Evolutionary conservation across 2,113 vertebrate species (phyloP), one percentile per base, ranked within the genome.

Genomic region (Turnix velox): DNA sequence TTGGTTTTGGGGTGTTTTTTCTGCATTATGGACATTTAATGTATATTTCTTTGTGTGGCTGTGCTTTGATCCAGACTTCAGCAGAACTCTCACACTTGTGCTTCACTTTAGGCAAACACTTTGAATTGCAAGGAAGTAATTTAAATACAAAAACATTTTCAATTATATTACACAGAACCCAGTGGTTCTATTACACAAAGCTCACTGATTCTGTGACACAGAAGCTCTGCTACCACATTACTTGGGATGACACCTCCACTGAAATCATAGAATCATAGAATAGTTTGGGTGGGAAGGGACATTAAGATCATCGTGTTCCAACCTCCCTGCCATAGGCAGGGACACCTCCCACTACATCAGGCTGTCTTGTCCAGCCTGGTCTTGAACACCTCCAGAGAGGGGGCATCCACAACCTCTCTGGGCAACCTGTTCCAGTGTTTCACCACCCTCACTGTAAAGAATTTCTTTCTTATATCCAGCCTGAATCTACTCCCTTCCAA

Each of bases 51-150:
- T 7, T 40, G 13, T 18, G 2, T 55, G 10, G 4, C 9, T 87
- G 16, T 61, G 11, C 35, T 91, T 91, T 39, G 28, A 45, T 39
- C 14, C 10, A 2, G 11, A 5, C 33, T 84, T 84, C 69, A 14
- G 5, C 40, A 27, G 48, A 24, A 11, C 6, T 12, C 8, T 69
- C 12, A n/a, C 7, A 28, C 9, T 0, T 4, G 1, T 25, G 6
- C 78, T 63, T 71, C 58, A 51, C 4, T 73, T 73, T 10, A 84
- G 43, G n/a, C 5, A n/a, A n/a, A n/a, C n/a, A n/a, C 54, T 67
- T 65, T 78, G 51, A 62, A 76, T 28, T 76, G 37, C 46, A 69
- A 39, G 22, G 19, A 80, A 57, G 31, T 25, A 31, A n/a, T 18
- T 91, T 72, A 18, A 0, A 14, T 20, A 24, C 2, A 3, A 52